Percentiles rank a stretch among this genome's conserved stretches.
phyloP scores from a whole-genome alignment of 2,113 vertebrate genomes.

The Chlorodrepanis virens region DNA sequence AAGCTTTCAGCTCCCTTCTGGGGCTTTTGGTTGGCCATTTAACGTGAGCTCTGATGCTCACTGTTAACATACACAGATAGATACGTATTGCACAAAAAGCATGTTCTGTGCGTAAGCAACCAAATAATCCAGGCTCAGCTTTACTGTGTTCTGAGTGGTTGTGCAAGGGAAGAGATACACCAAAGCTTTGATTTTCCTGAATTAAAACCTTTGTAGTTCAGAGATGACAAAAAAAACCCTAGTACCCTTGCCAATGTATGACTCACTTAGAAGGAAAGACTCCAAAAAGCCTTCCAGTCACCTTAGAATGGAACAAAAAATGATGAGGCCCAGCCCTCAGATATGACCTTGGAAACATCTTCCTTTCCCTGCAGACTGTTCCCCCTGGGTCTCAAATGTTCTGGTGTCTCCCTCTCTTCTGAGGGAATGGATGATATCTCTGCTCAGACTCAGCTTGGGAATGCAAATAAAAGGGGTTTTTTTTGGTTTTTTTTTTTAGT shows the following conservation, averaged over 20 bases:
- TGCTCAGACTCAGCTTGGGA: not conserved
- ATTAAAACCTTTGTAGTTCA: not conserved
- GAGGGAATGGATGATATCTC: not conserved
- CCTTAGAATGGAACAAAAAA: not conserved
- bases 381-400: not conserved
- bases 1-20: not conserved
- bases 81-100: accelerated
- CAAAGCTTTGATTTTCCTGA: not conserved
- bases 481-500: not conserved
- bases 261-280: not conserved
- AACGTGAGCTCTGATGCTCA: not conserved
- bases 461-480: not conserved
- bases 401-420: not conserved
- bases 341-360: not conserved
- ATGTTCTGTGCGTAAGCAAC: not conserved
- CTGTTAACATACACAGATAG: not conserved
- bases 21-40: not conserved
- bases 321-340: not conserved
- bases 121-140: not conserved
- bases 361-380: not conserved
- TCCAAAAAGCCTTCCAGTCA: not conserved
- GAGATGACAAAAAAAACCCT: not conserved
- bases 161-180: not conserved
- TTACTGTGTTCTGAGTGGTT: not conserved
- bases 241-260: not conserved